Percentiles rank a stretch among this genome's conserved stretches.
Evolutionary conservation across 2,113 vertebrate genomes (phyloP).

Genomic region (Narcine bancroftii): DNA sequence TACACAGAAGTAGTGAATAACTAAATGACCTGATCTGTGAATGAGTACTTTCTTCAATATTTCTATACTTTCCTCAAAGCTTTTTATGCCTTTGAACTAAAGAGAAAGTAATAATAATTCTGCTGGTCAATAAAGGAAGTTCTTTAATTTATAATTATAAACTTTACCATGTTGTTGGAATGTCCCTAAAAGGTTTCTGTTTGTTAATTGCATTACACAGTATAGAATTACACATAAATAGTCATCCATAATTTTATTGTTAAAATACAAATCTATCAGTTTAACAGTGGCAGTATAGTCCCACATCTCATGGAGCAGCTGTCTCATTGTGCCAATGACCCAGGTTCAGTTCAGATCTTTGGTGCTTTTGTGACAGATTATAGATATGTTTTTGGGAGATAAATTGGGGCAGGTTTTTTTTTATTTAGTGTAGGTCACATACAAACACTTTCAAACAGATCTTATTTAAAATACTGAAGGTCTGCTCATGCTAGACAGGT

Average conservation of each 20-base stretch:
- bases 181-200: neutral
- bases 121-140: neutral
- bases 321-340: too few species aligned
- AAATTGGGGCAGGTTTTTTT: too few species aligned
- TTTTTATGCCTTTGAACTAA: neutral
- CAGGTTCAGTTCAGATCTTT: too few species aligned
- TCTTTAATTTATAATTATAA: neutral
- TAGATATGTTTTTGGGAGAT: too few species aligned
- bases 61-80: neutral
- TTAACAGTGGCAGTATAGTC: neutral
- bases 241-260: neutral
- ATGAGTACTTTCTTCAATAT: neutral
- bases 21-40: conserved; percentile 6
- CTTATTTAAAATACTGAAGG: too few species aligned
- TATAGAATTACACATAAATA: neutral
- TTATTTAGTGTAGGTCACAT: too few species aligned
- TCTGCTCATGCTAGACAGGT: too few species aligned
- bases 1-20: conserved; percentile 10
- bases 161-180: neutral
- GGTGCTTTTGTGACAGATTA: too few species aligned
- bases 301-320: too few species aligned
- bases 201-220: neutral
- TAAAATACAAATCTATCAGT: neutral
- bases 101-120: neutral
- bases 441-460: too few species aligned